These are phyloP conservation scores for Melikaiella ostensackeni DNA, from an alignment of 2,888 invertebrate genomes.

Conservation along the genomic window DNA sequence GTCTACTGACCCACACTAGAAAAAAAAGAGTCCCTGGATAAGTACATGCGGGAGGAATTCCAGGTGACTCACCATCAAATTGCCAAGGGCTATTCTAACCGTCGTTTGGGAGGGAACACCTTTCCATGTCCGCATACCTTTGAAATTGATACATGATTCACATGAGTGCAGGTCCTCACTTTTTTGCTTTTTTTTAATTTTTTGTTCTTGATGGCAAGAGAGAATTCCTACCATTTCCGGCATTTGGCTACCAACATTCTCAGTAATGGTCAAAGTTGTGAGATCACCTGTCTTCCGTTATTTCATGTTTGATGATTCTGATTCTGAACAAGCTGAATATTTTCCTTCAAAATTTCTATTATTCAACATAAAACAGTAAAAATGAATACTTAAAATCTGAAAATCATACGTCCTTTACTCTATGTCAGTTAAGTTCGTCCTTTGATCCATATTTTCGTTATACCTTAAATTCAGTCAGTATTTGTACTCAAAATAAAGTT, in stretches of 20 bases:
- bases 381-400: no score
- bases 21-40: background rate
- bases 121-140: slow-evolving; percentile 5
- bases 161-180: background rate
- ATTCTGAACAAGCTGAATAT: no score
- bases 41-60: background rate
- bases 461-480: no score
- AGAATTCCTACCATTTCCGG: background rate
- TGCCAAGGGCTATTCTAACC: background rate
- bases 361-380: no score
- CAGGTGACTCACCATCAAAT: background rate
- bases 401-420: no score
- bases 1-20: background rate
- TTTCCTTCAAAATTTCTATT: no score
- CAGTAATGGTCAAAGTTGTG: background rate
- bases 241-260: background rate
- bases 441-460: no score
- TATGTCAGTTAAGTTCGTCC: no score
- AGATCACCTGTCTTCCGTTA: background rate
- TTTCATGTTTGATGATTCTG: no score
- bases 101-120: background rate
- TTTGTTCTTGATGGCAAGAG: background rate
- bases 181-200: background rate
- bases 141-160: background rate
- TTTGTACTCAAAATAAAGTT: no score